Evolutionary conservation across 1,140 invertebrate genomes (phyloP), one percentile per base, ranked within the genome.

Genomic region (Globodera ellingtonae): DNA sequence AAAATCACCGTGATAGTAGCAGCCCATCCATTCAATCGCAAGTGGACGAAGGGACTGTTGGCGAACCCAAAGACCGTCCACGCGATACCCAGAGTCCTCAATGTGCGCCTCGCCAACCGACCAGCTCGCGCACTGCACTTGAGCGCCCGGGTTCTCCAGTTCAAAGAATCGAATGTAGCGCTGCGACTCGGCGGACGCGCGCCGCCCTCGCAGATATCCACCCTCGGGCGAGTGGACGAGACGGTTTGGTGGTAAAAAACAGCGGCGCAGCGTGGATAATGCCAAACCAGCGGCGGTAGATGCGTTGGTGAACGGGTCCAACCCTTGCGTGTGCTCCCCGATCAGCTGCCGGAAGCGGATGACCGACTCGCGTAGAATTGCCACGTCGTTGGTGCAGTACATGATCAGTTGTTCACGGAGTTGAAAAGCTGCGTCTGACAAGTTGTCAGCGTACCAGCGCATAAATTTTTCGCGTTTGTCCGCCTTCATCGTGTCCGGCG

Each of bases 21-120:
- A 78, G 6, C 77, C 77, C 18, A 78, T 50, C n/a, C 50, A 79
- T 18, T 79, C 77, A 10, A 79, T 72, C 7, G 72, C 77, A 0
- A 79, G 9, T 4, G 77, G 67, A 5, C 77, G 3, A 71, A 48
- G 65, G 13, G 77, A 47, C 2, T 75, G 77, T 0, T 59, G 8
- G 9, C 67, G 46, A 3, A 15, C 35, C 67, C 77, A 77, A 10
- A 79, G 21, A 0, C 77, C 67, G 44, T 77, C 77, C 4, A 71
- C 6, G 3, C 77, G 67, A 18, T 78, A 73, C 21, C 67, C 67
- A 4, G 18, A 10, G 18, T 79, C 77, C 0, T 79, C 73, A 4
- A 79, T 13, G 35, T 71, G 24, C 3, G 77, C 77, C 9, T 79
- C 77, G 24, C 77, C 77, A 3, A 79, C 73, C 0, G 77, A 67